Evolutionary conservation across 2,888 invertebrate species (phyloP).

Genomic region (Ecliptopera silaceata): DNA sequence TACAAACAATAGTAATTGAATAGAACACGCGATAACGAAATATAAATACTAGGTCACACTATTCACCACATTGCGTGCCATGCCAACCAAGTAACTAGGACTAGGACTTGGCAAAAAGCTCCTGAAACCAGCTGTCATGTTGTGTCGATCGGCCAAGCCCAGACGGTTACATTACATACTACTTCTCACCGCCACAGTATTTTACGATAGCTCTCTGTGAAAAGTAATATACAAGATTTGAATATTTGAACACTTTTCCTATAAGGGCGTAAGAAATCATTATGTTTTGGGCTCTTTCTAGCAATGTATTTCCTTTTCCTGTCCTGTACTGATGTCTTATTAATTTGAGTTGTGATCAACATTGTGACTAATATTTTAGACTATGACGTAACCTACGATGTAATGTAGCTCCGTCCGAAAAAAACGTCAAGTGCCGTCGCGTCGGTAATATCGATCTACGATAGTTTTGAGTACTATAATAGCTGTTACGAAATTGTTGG

Average conservation of each 20-base stretch:
- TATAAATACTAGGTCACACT: conserved; percentile 44
- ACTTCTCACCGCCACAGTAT: conserved; percentile 40
- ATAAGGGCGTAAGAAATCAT: conserved; percentile 7
- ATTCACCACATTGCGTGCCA: conserved; percentile 51
- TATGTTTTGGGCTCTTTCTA: conserved; percentile 1
- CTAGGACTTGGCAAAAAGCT: conserved; percentile 44
- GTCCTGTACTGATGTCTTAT: conserved; percentile 40
- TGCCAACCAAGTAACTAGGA: conserved; percentile 43
- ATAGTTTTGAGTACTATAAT: conserved; percentile 50
- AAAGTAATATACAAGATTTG: conserved; percentile 44
- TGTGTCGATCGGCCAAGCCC: conserved; percentile 35
- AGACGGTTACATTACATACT: conserved; percentile 47
- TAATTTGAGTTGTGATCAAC: neutral
- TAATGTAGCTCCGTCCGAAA: conserved; percentile 52
- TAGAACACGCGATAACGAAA: conserved; percentile 26
- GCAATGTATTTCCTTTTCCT: conserved; percentile 41
- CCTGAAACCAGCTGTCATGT: conserved; percentile 50
- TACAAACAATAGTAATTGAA: conserved; percentile 10
- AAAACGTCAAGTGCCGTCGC: conserved; percentile 49
- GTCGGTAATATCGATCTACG: conserved; percentile 58
- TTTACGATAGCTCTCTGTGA: no score
- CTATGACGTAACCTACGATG: conserved; percentile 56
- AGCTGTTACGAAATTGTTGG: conserved; percentile 67
- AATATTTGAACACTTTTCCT: conserved; percentile 35
- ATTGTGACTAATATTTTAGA: conserved; percentile 12